Conservation (phyloP, 1,140 invertebrate species). For the Globodera ellingtonae region DNA sequence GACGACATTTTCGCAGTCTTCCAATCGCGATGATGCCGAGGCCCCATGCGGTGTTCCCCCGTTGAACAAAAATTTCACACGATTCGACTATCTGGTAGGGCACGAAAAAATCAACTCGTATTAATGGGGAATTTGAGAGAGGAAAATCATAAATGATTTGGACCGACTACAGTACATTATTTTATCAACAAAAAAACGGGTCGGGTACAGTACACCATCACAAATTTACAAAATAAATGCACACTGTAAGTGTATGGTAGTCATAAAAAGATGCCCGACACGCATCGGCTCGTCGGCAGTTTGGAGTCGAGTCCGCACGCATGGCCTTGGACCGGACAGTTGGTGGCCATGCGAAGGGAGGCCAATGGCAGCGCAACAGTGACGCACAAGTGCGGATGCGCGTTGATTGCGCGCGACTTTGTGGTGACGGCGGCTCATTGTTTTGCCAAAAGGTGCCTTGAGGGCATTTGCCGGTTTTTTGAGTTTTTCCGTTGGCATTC, state of each 20-base stretch:
- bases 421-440: constrained; percentile 47
- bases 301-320: constrained; percentile 34
- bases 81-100: constrained; percentile 24
- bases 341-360: constrained; percentile 24
- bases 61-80: constrained; percentile 24
- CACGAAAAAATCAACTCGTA: background rate
- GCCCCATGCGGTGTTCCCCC: constrained; percentile 12
- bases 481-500: no score
- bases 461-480: background rate
- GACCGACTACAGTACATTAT: no score
- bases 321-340: constrained; percentile 49
- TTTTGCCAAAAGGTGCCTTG: constrained; percentile 36
- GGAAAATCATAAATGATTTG: no score
- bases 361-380: constrained; percentile 5
- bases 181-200: no score
- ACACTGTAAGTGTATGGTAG: no score
- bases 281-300: constrained; percentile 43
- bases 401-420: constrained; percentile 41
- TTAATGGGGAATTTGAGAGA: no score
- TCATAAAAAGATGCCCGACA: constrained; percentile 14
- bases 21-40: background rate
- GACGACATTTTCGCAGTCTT: background rate
- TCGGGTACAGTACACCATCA: no score
- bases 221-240: no score
- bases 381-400: constrained; percentile 43